Evolutionary conservation across 2,113 vertebrate species (phyloP).

Genomic region (Corythoichthys intestinalis): DNA sequence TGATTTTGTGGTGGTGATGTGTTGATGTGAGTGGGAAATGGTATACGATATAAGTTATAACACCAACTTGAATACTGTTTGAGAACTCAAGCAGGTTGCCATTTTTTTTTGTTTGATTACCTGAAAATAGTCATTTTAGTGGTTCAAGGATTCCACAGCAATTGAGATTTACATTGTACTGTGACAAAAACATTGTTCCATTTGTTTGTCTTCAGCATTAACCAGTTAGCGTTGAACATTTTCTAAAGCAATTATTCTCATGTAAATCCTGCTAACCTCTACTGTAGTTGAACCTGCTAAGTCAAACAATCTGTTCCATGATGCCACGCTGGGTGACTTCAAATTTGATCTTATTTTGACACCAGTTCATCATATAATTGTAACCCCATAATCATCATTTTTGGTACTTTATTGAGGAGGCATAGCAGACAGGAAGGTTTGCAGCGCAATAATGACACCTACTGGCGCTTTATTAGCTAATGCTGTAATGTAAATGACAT

Average conservation of each 20-base stretch:
- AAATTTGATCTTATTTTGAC: background rate
- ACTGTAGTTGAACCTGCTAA: background rate
- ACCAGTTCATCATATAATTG: background rate
- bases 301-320: background rate
- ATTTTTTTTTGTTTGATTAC: too few species aligned
- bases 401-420: too few species aligned
- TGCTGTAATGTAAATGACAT: background rate
- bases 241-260: background rate
- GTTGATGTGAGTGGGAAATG: too few species aligned
- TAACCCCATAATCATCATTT: too few species aligned
- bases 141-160: too few species aligned
- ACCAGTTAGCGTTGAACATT: background rate
- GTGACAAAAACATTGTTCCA: background rate
- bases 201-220: background rate
- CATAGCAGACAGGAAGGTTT: background rate
- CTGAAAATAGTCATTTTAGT: too few species aligned
- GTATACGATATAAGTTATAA: too few species aligned
- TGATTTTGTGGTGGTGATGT: too few species aligned
- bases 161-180: background rate
- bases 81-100: too few species aligned
- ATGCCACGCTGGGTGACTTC: background rate
- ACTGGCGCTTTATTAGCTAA: background rate
- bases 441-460: background rate
- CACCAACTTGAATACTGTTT: too few species aligned
- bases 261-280: background rate